Evolutionary conservation across 2,888 invertebrate species (phyloP).

Genomic region (Amblyjoppa proteus): DNA sequence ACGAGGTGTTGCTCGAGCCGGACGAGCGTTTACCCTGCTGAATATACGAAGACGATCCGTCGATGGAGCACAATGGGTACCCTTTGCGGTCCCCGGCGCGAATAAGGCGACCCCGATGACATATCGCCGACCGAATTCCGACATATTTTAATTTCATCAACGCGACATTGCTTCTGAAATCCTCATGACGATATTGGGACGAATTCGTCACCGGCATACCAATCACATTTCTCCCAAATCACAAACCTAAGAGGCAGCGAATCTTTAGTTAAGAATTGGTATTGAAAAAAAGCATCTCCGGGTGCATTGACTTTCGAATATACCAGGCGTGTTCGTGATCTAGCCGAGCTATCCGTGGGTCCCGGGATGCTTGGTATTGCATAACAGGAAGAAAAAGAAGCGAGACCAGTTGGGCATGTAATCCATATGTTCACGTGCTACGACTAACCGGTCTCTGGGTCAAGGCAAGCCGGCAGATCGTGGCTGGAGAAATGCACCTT

Average conservation of each 20-base stretch:
- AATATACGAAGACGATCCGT: constrained; percentile 82
- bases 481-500: constrained; percentile 46
- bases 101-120: constrained; percentile 64
- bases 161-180: neutral
- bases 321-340: constrained; percentile 20
- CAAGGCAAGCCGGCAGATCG: constrained; percentile 78
- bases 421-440: constrained; percentile 73
- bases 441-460: constrained; percentile 79
- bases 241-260: neutral
- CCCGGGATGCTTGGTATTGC: constrained; percentile 57
- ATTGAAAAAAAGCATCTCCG: neutral
- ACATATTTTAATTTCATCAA: constrained; percentile 28
- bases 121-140: constrained; percentile 61
- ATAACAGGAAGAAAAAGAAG: constrained; percentile 50
- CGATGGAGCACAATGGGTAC: constrained; percentile 79
- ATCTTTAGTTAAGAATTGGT: neutral
- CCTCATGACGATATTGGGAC: constrained; percentile 6
- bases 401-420: constrained; percentile 71
- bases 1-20: constrained; percentile 34
- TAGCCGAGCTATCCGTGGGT: constrained; percentile 19
- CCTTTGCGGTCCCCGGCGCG: constrained; percentile 39
- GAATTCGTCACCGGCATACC: constrained; percentile 52
- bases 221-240: constrained; percentile 16
- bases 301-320: neutral
- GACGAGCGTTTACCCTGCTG: constrained; percentile 77